Evolutionary conservation across 2,113 vertebrate genomes (phyloP).

Genomic region (Nothoprocta pentlandii): DNA sequence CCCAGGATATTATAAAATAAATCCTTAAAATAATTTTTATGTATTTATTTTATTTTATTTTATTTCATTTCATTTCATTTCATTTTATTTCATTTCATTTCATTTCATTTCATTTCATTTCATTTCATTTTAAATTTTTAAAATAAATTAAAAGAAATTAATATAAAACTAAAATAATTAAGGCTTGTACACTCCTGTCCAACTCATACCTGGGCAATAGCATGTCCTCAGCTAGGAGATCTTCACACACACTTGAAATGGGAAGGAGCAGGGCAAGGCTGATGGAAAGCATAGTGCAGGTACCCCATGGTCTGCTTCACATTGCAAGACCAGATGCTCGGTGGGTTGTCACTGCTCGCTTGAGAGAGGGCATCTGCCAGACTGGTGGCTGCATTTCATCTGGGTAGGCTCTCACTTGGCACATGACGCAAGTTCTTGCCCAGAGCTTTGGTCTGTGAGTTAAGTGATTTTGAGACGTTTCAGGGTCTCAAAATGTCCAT

Average conservation of each 20-base stretch:
- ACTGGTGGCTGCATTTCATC: not conserved
- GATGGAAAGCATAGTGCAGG: not conserved
- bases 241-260: not conserved
- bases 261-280: not conserved
- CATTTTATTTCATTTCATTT: no score
- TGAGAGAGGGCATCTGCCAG: not conserved
- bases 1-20: not conserved
- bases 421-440: not conserved
- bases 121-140: no score
- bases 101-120: no score
- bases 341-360: not conserved
- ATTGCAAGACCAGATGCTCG: not conserved
- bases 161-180: not conserved
- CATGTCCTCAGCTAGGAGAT: not conserved
- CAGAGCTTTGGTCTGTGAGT: not conserved
- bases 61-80: no score
- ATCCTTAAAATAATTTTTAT: no score
- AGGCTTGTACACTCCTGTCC: not conserved
- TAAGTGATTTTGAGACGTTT: fast-evolving
- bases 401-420: fast-evolving
- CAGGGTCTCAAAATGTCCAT: not conserved
- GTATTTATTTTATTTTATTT: no score
- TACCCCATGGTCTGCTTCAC: not conserved
- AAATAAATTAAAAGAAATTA: no score
- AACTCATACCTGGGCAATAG: not conserved